phyloP scores from a whole-genome alignment of 2,113 vertebrate genomes.

The Aplodontia rufa region DNA sequence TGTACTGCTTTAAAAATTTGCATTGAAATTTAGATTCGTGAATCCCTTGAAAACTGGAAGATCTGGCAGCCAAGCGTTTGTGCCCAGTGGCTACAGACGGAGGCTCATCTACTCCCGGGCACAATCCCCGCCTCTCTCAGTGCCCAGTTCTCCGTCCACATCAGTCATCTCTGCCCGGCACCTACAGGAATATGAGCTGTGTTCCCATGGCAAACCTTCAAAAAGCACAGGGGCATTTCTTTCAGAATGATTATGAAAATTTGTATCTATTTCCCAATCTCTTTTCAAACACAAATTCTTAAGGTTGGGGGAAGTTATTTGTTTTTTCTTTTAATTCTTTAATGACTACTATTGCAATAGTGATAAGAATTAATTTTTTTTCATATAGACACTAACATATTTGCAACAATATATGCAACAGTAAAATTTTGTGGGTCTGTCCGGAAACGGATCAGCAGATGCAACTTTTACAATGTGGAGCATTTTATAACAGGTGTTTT shows the following conservation, averaged over 20 bases:
- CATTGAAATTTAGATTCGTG: neutral
- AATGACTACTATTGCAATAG: neutral
- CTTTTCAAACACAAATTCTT: neutral
- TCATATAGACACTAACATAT: neutral
- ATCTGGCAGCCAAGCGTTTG: neutral
- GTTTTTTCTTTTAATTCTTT: neutral
- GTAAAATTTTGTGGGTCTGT: neutral
- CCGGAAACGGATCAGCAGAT: neutral
- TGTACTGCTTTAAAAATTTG: neutral
- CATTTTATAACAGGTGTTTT: neutral
- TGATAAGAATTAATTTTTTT: neutral
- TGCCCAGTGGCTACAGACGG: accelerated
- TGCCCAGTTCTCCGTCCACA: accelerated
- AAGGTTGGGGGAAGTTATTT: neutral
- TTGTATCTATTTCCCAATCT: neutral
- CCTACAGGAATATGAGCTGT: accelerated
- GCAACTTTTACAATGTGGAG: neutral
- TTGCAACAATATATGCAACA: neutral
- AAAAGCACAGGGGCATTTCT: neutral
- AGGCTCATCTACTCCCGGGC: accelerated
- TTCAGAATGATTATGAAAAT: neutral
- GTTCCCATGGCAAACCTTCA: neutral
- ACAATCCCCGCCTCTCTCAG: neutral
- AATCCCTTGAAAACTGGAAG: neutral
- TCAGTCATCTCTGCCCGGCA: neutral